Percentiles rank a stretch among this genome's conserved stretches.
Evolutionary conservation across 2,113 vertebrate genomes (phyloP).

Genomic region (Rynchops niger): DNA sequence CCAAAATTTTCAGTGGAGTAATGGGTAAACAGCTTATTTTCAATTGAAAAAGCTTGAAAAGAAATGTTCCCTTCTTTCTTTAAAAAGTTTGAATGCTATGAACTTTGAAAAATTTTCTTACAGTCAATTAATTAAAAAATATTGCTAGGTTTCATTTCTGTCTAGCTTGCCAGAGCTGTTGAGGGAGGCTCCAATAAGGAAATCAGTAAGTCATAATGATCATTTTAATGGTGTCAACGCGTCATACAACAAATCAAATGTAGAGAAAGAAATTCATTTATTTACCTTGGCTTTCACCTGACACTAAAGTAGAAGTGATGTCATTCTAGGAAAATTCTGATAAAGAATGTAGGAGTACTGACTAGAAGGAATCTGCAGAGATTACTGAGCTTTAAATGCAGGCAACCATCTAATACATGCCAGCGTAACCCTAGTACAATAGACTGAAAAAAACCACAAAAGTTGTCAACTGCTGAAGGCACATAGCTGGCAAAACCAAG

Average conservation of each 20-base stretch:
- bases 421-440: background rate
- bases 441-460: background rate
- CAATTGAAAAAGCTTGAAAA: background rate
- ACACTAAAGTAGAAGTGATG: background rate
- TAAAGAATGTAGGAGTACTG: background rate
- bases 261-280: background rate
- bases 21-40: background rate
- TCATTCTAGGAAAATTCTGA: background rate
- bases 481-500: background rate
- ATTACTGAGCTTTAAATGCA: background rate
- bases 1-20: background rate
- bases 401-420: background rate
- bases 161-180: background rate
- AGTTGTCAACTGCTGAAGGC: background rate
- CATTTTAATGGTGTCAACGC: background rate
- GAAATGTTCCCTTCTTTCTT: background rate
- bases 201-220: background rate
- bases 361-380: background rate
- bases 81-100: background rate
- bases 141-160: background rate
- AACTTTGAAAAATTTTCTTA: background rate
- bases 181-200: background rate
- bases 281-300: background rate
- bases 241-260: background rate
- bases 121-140: background rate